phyloP scores from a whole-genome alignment of 2,113 vertebrate species.

The Aegotheles bennettii region DNA sequence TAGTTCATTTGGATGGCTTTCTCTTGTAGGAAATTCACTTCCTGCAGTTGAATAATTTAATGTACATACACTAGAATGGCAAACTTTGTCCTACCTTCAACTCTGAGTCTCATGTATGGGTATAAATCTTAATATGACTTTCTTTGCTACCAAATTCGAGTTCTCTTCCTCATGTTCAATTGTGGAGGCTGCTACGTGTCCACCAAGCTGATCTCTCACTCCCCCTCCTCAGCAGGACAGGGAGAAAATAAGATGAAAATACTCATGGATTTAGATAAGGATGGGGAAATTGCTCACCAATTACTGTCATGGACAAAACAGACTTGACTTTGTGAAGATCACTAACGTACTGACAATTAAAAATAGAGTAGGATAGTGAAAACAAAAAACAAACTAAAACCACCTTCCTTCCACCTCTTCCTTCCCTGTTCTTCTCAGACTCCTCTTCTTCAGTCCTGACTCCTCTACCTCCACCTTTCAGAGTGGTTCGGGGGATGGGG shows the following conservation, averaged over 20 bases:
- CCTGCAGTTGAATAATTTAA: neutral
- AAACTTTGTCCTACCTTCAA: neutral
- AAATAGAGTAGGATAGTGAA: neutral
- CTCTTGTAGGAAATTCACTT: neutral
- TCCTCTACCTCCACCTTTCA: accelerated
- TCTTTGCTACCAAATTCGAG: neutral
- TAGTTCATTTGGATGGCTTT: neutral
- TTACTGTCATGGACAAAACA: neutral
- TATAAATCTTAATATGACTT: neutral
- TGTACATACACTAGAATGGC: neutral
- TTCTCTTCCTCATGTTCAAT: neutral
- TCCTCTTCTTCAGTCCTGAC: neutral
- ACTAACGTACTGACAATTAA: too few relatives aligned
- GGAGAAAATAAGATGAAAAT: neutral
- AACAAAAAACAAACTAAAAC: neutral
- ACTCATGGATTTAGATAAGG: neutral
- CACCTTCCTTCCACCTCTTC: neutral
- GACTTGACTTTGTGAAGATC: neutral
- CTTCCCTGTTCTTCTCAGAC: accelerated
- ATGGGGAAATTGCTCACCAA: neutral
- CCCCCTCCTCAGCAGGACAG: neutral
- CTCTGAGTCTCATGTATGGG: neutral
- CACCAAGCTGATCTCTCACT: neutral
- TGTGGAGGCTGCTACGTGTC: neutral
- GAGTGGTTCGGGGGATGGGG: neutral